Percentiles rank a stretch among this genome's conserved stretches.
phyloP scores from a whole-genome alignment of 1,140 invertebrate species.

The Pseudomyrmex dendroicus region DNA sequence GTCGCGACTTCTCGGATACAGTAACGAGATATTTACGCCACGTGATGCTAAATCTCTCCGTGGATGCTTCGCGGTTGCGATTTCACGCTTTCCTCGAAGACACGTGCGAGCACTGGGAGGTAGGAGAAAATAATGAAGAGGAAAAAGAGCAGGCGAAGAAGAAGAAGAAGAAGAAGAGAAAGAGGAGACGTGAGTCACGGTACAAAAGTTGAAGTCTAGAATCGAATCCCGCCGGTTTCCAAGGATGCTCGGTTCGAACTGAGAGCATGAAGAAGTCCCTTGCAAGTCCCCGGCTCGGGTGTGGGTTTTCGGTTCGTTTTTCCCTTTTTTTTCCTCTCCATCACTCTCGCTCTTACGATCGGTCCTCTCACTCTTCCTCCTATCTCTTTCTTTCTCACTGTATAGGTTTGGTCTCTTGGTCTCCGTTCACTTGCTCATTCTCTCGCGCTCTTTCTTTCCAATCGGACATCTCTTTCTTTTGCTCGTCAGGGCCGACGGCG shows the following conservation, averaged over 20 bases:
- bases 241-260: conserved; percentile 84
- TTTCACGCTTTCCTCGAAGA: conserved; percentile 57
- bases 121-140: background rate
- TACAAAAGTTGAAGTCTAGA: conserved; percentile 40
- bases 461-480: conserved; percentile 5
- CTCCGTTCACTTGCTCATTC: conserved; percentile 44
- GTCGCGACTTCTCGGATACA: conserved; percentile 20
- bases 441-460: conserved; percentile 9
- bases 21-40: conserved; percentile 54
- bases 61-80: conserved; percentile 45
- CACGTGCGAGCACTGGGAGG: conserved; percentile 62
- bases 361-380: conserved; percentile 40
- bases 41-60: conserved; percentile 30
- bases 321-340: conserved; percentile 75
- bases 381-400: conserved; percentile 27
- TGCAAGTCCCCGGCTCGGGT: conserved; percentile 78
- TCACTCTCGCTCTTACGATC: conserved; percentile 61
- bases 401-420: conserved; percentile 24
- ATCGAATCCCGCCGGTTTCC: conserved; percentile 80
- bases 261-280: conserved; percentile 79
- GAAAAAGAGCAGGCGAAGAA: background rate
- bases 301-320: conserved; percentile 83
- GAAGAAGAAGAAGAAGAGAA: background rate
- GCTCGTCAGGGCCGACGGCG: conserved; percentile 76
- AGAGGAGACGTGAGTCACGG: conserved; percentile 31